Evolutionary conservation across 2,888 invertebrate genomes (phyloP).

Genomic region (Schizotus pectinicornis): DNA sequence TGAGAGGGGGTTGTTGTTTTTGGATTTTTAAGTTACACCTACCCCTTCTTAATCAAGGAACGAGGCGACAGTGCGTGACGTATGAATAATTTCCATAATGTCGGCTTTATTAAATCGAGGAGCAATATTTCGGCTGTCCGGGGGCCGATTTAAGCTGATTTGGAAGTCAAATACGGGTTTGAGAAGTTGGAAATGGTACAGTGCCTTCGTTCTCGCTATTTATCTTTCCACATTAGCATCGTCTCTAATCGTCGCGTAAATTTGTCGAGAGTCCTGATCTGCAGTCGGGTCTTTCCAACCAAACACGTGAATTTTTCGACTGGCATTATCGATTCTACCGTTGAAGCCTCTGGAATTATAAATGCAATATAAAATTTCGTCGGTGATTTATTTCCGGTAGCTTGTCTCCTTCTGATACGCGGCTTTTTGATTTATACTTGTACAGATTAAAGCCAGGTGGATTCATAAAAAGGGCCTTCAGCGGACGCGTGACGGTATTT

Average conservation of each 20-base stretch:
- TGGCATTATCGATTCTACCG: too few species aligned
- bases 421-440: conserved; percentile 18
- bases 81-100: conserved; percentile 26
- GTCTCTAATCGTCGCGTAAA: conserved; percentile 7
- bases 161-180: conserved; percentile 20
- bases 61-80: too few species aligned
- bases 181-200: conserved; percentile 6
- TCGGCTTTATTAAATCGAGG: conserved; percentile 22
- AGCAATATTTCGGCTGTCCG: conserved; percentile 23
- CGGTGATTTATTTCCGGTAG: conserved; percentile 14
- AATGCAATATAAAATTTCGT: conserved; percentile 23
- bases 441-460: conserved; percentile 14
- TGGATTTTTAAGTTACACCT: too few species aligned
- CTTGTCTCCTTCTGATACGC: conserved; percentile 3
- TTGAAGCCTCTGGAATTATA: conserved; percentile 7
- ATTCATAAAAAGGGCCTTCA: conserved; percentile 8
- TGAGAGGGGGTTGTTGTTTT: too few species aligned
- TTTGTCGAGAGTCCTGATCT: not conserved
- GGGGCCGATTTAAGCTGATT: conserved; percentile 3
- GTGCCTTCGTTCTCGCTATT: conserved; percentile 4
- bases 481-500: conserved; percentile 10
- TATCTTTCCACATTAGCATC: conserved; percentile 9
- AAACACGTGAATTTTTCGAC: too few species aligned
- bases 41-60: too few species aligned
- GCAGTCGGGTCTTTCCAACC: too few species aligned